These are phyloP conservation scores for Corythornis cristatus DNA, from an alignment of 2,113 vertebrate genomes.

Conservation along the genomic window DNA sequence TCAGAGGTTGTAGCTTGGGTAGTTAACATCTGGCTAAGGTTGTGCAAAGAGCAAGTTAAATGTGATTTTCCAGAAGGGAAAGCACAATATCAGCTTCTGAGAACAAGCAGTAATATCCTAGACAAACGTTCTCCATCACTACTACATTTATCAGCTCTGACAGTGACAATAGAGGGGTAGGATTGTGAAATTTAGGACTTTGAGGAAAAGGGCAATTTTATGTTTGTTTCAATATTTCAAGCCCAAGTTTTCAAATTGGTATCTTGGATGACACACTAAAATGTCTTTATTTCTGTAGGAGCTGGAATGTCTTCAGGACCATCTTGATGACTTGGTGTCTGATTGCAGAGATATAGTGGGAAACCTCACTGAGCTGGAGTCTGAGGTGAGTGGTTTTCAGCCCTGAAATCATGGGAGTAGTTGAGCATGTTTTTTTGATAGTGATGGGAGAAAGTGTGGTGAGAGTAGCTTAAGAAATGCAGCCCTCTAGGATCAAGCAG, in stretches of 20 bases:
- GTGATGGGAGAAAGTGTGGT: neutral
- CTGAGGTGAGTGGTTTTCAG: constrained; percentile 81
- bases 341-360: constrained; percentile 93
- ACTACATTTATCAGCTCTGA: rapidly evolving
- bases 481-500: neutral
- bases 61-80: neutral
- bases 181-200: neutral
- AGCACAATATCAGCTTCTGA: neutral
- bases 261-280: neutral
- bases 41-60: neutral
- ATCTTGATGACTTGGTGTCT: constrained; percentile 89
- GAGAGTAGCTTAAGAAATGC: neutral
- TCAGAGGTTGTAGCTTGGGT: neutral
- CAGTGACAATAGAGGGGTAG: neutral
- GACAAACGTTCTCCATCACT: neutral
- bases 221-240: neutral
- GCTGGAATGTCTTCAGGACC: constrained; percentile 96
- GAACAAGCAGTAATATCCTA: neutral
- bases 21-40: neutral
- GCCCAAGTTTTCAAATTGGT: neutral
- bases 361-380: constrained; percentile 95
- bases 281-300: constrained; percentile 75
- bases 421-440: neutral
- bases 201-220: neutral
- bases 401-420: neutral